Percentiles rank a stretch among this genome's conserved stretches.
These are phyloP conservation scores for Helostoma temminkii DNA, from an alignment of 2,797 vertebrate genomes.

Conservation along the genomic window DNA sequence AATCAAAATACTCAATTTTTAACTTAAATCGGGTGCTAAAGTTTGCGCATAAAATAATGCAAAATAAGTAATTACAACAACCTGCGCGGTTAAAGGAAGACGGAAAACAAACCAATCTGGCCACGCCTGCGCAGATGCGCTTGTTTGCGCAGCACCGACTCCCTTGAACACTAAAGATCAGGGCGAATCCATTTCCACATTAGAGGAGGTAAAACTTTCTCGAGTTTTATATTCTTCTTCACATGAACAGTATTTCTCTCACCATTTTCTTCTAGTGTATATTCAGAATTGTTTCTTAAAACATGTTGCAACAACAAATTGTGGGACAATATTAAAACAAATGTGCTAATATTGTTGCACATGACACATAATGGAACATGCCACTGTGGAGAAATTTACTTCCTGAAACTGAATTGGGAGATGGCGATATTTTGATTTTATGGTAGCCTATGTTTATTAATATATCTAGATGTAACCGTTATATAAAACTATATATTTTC, in stretches of 20 bases:
- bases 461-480: slow-evolving; percentile 21
- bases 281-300: accelerated
- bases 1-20: too few relatives aligned
- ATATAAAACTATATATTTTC: slow-evolving; percentile 2
- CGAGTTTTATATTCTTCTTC: neutral
- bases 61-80: neutral
- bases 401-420: slow-evolving; percentile 74
- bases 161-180: slow-evolving; percentile 15
- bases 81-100: too few relatives aligned
- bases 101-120: neutral
- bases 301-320: accelerated
- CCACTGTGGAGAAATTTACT: slow-evolving; percentile 60
- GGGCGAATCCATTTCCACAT: slow-evolving; percentile 56
- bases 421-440: slow-evolving; percentile 69
- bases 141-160: slow-evolving; percentile 56
- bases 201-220: neutral
- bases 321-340: accelerated
- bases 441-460: slow-evolving; percentile 35
- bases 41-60: neutral
- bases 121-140: neutral
- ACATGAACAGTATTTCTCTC: accelerated
- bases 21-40: too few relatives aligned
- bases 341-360: neutral
- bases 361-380: slow-evolving; percentile 61
- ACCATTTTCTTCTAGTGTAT: accelerated